phyloP scores from a whole-genome alignment of 2,888 invertebrate genomes.

The Stramonita haemastoma region DNA sequence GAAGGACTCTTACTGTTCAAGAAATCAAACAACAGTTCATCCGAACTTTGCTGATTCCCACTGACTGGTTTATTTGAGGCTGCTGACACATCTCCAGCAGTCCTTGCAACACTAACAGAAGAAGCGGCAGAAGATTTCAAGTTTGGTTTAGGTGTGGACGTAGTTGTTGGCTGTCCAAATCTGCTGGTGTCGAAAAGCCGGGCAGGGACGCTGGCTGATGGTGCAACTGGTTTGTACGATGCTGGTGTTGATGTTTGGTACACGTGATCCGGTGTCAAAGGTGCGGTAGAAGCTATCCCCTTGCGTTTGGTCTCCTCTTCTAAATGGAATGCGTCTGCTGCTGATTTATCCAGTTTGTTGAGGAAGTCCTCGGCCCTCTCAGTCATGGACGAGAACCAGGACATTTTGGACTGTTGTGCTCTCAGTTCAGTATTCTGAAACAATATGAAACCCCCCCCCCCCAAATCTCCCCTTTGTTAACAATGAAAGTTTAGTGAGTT shows the following conservation, averaged over 20 bases:
- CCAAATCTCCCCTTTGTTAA: too few relatives aligned
- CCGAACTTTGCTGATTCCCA: slow-evolving; percentile 69
- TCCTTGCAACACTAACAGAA: neutral
- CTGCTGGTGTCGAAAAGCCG: slow-evolving; percentile 48
- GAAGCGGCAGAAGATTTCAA: neutral
- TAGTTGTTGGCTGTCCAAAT: neutral
- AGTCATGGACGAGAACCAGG: slow-evolving; percentile 86
- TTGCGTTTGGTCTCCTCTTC: slow-evolving; percentile 47
- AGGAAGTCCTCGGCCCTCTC: slow-evolving; percentile 87
- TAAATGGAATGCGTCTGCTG: slow-evolving; percentile 81
- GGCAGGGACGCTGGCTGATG: slow-evolving; percentile 65
- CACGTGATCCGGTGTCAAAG: slow-evolving; percentile 2
- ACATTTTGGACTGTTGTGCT: slow-evolving; percentile 79
- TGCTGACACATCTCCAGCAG: neutral
- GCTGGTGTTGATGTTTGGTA: neutral
- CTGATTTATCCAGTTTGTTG: slow-evolving; percentile 86
- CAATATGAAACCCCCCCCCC: neutral
- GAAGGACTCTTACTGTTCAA: slow-evolving; percentile 74
- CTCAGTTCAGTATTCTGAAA: neutral
- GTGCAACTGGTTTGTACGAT: slow-evolving; percentile 43
- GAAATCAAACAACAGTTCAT: slow-evolving; percentile 78
- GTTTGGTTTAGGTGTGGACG: slow-evolving; percentile 15
- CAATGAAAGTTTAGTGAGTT: too few relatives aligned
- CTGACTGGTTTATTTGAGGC: neutral
- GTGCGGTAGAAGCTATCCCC: neutral